These are phyloP conservation scores for Eptesicus fuscus DNA, from an alignment of 2,113 vertebrate species.

Conservation along the genomic window DNA sequence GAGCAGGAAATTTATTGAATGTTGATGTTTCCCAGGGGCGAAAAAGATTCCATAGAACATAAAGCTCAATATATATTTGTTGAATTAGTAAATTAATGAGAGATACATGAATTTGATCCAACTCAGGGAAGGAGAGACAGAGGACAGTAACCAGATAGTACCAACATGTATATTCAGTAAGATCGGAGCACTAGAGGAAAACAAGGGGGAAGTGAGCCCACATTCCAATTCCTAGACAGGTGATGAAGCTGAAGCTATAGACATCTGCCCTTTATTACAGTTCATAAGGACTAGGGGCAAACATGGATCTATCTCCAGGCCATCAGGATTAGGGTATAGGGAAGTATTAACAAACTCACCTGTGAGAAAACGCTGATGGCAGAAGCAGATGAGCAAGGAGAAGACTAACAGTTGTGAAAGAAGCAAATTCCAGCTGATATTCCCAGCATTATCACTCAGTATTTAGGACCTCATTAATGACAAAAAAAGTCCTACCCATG, in stretches of 20 bases:
- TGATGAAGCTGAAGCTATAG: no score
- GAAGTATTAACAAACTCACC: background rate
- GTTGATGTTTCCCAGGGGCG: background rate
- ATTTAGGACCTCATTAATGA: background rate
- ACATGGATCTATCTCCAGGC: no score
- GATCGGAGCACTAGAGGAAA: background rate
- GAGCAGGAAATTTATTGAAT: background rate
- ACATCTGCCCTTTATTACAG: background rate
- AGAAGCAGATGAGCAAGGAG: background rate
- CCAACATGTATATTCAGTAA: background rate
- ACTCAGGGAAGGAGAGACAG: background rate
- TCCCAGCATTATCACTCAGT: background rate
- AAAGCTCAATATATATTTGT: background rate
- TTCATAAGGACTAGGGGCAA: background rate
- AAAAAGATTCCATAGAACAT: background rate
- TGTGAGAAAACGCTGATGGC: background rate
- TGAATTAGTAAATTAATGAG: background rate
- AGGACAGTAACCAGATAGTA: background rate
- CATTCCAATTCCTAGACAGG: background rate
- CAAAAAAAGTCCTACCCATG: background rate
- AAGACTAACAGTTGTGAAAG: background rate
- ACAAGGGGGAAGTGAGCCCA: background rate
- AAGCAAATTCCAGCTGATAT: background rate
- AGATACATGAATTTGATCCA: background rate
- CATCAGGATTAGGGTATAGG: background rate